phyloP scores from a whole-genome alignment of 2,113 vertebrate species.

The Triplophysa siluroides region DNA sequence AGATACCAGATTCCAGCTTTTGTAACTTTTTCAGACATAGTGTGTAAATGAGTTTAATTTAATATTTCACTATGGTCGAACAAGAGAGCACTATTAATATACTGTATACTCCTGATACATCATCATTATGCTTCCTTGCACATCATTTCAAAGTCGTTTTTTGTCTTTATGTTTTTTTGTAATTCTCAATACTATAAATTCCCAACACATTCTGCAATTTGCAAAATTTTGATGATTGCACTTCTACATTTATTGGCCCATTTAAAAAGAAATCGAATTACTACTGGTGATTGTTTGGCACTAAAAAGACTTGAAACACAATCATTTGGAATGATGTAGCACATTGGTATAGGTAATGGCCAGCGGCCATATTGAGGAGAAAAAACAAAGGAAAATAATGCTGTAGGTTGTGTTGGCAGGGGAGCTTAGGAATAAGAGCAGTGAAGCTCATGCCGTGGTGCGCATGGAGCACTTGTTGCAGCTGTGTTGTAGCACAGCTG shows the following conservation, averaged over 20 bases:
- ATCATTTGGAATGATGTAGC: conserved; percentile 1
- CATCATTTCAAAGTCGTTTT: neutral
- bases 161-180: neutral
- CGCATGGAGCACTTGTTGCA: neutral
- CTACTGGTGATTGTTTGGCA: neutral
- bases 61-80: too few species aligned
- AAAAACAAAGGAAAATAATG: neutral
- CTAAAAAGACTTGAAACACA: neutral
- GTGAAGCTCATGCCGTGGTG: neutral
- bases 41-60: too few species aligned
- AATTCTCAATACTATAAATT: neutral
- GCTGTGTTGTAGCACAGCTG: conserved; percentile 7
- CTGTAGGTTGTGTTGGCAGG: neutral
- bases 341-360: conserved; percentile 7
- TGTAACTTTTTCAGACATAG: too few species aligned
- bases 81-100: neutral
- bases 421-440: neutral
- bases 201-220: neutral
- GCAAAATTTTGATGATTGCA: neutral
- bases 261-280: neutral
- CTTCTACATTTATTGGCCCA: neutral
- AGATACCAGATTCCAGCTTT: too few species aligned
- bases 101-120: too few species aligned
- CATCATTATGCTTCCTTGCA: neutral
- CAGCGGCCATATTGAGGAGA: neutral